These are phyloP conservation scores for Oophaga pumilio DNA, from an alignment of 2,113 vertebrate species.

Conservation along the genomic window DNA sequence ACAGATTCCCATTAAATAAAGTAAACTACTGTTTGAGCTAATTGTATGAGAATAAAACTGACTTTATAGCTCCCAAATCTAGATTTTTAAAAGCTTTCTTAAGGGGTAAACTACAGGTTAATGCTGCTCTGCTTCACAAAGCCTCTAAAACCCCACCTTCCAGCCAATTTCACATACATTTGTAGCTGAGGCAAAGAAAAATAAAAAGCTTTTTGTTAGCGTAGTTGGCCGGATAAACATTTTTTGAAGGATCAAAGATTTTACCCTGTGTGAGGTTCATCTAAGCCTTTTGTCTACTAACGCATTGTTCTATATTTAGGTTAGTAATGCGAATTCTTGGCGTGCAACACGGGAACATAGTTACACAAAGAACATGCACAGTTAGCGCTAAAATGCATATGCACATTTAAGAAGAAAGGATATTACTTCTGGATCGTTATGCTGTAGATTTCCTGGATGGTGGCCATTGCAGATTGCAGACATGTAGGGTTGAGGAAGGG, in stretches of 20 bases:
- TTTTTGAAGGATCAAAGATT: conserved; percentile 52
- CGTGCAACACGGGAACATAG: background rate
- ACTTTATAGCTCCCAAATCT: background rate
- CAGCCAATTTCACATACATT: background rate
- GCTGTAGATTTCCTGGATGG: background rate
- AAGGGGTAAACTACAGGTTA: background rate
- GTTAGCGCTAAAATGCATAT: background rate
- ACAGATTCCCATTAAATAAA: background rate
- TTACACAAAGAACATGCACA: background rate
- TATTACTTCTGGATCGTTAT: background rate
- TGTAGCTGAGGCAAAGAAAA: background rate
- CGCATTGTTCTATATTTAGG: conserved; percentile 45
- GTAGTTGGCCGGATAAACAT: conserved; percentile 52
- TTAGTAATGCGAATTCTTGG: conserved; percentile 19
- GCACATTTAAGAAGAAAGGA: background rate
- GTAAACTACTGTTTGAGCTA: background rate
- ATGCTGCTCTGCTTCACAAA: background rate
- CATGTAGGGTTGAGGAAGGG: background rate
- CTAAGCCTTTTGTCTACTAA: conserved; percentile 35
- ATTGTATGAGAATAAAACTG: background rate
- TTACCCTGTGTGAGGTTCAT: conserved; percentile 44
- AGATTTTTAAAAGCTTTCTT: background rate
- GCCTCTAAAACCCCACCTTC: background rate
- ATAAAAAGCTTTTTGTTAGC: conserved; percentile 54
- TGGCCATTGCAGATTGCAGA: background rate